These are phyloP conservation scores for Loripinus fragilis DNA, from an alignment of 2,888 invertebrate species.

Conservation along the genomic window DNA sequence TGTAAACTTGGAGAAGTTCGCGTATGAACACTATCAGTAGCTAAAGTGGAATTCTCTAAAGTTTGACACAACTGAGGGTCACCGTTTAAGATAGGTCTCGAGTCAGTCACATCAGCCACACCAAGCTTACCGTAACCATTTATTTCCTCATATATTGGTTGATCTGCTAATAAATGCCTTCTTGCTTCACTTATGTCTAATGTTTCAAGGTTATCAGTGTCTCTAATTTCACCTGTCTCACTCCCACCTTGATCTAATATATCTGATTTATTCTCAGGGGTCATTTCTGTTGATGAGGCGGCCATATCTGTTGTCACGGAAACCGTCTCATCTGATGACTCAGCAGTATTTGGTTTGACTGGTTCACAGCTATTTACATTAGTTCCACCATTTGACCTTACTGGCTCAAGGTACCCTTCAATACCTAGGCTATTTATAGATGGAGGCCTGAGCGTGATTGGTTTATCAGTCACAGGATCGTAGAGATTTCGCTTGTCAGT, in stretches of 20 bases:
- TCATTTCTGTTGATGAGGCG: slow-evolving; percentile 28
- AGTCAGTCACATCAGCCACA: background rate
- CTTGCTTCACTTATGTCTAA: slow-evolving; percentile 68
- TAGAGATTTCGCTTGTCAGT: slow-evolving; percentile 37
- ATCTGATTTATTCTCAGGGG: slow-evolving; percentile 37
- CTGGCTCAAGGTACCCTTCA: slow-evolving; percentile 76
- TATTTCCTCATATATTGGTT: slow-evolving; percentile 80
- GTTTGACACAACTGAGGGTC: slow-evolving; percentile 13
- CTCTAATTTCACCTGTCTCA: background rate
- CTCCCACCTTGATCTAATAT: slow-evolving; percentile 25
- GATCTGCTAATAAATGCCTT: slow-evolving; percentile 68
- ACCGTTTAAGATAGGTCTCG: background rate
- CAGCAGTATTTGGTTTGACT: slow-evolving; percentile 42
- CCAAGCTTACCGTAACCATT: slow-evolving; percentile 66
- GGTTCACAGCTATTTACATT: slow-evolving; percentile 27
- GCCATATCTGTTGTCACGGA: slow-evolving; percentile 35
- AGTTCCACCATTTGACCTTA: slow-evolving; percentile 50
- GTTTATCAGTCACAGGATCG: slow-evolving; percentile 58
- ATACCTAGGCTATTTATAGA: slow-evolving; percentile 41
- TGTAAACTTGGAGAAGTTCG: slow-evolving; percentile 30
- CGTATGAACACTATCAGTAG: slow-evolving; percentile 15
- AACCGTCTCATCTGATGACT: slow-evolving; percentile 50
- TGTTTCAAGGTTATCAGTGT: slow-evolving; percentile 24
- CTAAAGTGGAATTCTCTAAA: slow-evolving; percentile 25
- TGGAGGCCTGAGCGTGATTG: slow-evolving; percentile 43